Evolutionary conservation across 2,113 vertebrate species (phyloP), one percentile per base, ranked within the genome.

Genomic region (Diadophis punctatus): DNA sequence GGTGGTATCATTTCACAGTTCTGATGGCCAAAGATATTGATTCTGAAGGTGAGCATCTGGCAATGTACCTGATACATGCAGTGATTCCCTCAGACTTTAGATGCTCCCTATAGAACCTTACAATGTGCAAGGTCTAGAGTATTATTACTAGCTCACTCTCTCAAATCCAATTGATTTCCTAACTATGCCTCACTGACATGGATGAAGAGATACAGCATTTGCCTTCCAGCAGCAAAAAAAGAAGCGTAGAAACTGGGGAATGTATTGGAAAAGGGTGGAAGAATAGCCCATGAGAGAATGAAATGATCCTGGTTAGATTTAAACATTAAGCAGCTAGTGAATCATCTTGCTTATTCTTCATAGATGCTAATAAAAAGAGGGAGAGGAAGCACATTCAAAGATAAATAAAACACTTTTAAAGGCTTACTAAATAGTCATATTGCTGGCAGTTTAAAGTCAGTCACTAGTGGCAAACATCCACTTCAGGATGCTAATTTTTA

Each of bases 401-500:
- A 88, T 88, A 92, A 55, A 55, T 88, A n/a, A 88, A 87, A 80
- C 80, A 92, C 56, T 48, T 87, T 68, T 56, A 84, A 56, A 92
- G 74, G 80, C 89, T 90, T 89, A 55, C 20, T 88, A 84, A 93
- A 88, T 46, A 94, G 49, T 84, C 0, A 0, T 90, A 58, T 93
- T 93, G 30, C 63, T 94, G 93, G 94, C 95, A 95, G 94, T 27
- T 7, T 55, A 90, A 94, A 95, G 8, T 90, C 92, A 94, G 68
- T 94, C 93, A 46, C 48, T 92, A 34, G 91, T 89, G 93, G 43
- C 55, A 92, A 91, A 93, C 80, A 94, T 95, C 94, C 91, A 95
- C 90, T 95, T 96, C 92, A 94, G 93, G 39, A 90, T 96, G 84
- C 86, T 96, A 96, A 96, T 96, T 94, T 93, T 9, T 94, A 93